Evolutionary conservation across 2,797 vertebrate genomes (phyloP).

Genomic region (Labeo calbasu): DNA sequence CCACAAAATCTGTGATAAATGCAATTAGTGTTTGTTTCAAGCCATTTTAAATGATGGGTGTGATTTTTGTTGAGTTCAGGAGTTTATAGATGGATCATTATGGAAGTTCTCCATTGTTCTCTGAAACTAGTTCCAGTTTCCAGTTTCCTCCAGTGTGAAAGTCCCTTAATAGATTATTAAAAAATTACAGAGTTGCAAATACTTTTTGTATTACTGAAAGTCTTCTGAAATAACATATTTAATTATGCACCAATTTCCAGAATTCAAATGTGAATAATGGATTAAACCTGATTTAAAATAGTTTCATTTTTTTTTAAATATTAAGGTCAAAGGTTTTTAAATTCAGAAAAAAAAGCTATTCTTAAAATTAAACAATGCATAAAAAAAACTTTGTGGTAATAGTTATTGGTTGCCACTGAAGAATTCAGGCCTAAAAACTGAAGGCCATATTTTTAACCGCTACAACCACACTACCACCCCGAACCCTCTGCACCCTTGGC

Average conservation of each 20-base stretch:
- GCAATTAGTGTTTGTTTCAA: background rate
- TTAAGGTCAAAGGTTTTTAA: background rate
- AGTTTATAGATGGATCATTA: background rate
- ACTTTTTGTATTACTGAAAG: no score
- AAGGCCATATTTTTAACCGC: background rate
- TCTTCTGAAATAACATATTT: background rate
- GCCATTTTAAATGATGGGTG: background rate
- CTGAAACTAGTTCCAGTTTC: background rate
- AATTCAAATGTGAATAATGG: background rate
- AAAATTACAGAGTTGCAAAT: no score
- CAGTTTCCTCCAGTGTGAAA: background rate
- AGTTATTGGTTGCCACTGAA: background rate
- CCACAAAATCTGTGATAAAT: conserved; percentile 18
- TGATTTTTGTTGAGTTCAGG: background rate
- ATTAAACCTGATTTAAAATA: no score
- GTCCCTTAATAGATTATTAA: background rate
- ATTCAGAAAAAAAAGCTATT: background rate
- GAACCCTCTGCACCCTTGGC: background rate
- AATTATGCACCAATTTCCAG: background rate
- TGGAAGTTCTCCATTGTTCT: background rate
- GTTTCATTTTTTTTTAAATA: no score
- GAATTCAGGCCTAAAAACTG: background rate
- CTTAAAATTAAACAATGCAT: background rate
- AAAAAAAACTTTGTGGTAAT: background rate
- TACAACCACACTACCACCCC: background rate